Conservation (phyloP, 2,888 invertebrate species). For the Resseliella maxima region DNA sequence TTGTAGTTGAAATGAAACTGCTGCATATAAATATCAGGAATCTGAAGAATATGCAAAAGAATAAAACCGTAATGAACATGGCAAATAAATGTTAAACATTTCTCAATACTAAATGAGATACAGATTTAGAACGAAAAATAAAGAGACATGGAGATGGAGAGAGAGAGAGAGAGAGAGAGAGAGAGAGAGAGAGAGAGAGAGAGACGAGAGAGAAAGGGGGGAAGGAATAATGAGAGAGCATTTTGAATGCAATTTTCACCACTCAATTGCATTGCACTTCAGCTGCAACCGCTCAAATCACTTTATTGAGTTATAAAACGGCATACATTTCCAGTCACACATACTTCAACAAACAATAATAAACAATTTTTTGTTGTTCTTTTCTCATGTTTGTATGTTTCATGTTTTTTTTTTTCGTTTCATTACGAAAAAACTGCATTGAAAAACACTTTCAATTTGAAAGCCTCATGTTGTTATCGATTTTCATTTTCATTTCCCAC, state of each 20-base stretch:
- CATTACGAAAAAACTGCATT: neutral
- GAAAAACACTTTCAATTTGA: neutral
- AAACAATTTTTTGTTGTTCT: slow-evolving; percentile 8
- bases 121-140: too few species aligned
- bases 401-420: too few species aligned
- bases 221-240: neutral
- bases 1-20: neutral
- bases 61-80: neutral
- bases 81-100: neutral
- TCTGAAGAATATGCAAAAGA: neutral
- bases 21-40: neutral
- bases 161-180: neutral
- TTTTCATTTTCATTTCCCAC: slow-evolving; percentile 37
- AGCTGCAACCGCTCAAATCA: neutral
- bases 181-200: neutral
- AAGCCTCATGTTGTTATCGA: neutral
- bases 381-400: too few species aligned
- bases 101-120: too few species aligned
- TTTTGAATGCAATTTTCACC: neutral
- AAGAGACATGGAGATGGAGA: too few species aligned
- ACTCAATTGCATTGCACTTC: neutral
- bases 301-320: slow-evolving; percentile 39
- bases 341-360: neutral
- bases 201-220: neutral
- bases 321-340: neutral